Evolutionary conservation across 2,113 vertebrate species (phyloP).

Genomic region (Aphelocoma coerulescens): DNA sequence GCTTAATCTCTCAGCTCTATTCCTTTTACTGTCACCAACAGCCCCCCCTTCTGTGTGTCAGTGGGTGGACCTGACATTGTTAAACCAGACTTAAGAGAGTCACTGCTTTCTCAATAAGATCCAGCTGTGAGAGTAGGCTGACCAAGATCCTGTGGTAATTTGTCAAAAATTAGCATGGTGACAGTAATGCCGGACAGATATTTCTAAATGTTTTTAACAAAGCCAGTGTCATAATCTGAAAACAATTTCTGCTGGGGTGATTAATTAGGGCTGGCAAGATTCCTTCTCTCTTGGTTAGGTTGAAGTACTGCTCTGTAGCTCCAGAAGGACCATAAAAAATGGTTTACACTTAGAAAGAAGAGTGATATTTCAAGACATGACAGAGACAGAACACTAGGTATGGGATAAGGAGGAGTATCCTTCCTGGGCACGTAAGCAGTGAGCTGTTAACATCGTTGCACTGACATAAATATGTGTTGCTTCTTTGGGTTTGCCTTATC

Average conservation of each 20-base stretch:
- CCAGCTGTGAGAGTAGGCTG: neutral
- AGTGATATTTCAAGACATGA: neutral
- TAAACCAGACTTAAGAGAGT: neutral
- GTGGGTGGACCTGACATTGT: neutral
- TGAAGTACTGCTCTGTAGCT: neutral
- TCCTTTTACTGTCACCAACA: neutral
- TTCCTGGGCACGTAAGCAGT: neutral
- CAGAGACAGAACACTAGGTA: neutral
- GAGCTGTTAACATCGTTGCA: neutral
- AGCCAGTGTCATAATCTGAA: neutral
- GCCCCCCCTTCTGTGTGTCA: neutral
- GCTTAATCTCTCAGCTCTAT: neutral
- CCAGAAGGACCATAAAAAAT: neutral
- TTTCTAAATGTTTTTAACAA: constrained; percentile 27
- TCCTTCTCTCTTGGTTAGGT: neutral
- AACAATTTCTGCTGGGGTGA: neutral
- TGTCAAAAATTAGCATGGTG: constrained; percentile 21
- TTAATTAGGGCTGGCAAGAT: neutral
- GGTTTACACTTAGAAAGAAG: neutral
- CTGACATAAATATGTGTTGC: neutral
- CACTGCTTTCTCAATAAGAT: neutral
- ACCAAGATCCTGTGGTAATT: neutral
- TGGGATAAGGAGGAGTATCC: neutral
- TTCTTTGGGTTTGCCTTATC: neutral
- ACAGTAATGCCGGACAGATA: neutral